phyloP scores from a whole-genome alignment of 2,888 invertebrate genomes.

The Lasioglossum morio region DNA sequence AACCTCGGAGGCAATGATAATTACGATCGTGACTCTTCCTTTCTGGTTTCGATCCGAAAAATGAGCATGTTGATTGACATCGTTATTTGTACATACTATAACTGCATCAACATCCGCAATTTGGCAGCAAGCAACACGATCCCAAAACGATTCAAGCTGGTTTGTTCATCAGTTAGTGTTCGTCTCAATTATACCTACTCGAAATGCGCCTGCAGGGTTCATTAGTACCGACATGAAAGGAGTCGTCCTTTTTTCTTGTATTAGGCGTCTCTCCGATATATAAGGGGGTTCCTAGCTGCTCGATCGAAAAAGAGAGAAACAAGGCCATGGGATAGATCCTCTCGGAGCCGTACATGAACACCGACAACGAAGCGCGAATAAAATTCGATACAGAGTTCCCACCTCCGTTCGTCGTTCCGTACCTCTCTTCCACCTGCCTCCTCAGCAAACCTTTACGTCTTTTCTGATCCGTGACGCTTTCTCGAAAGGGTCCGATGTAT shows the following conservation, averaged over 20 bases:
- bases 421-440: constrained; percentile 32
- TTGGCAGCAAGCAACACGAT: not conserved
- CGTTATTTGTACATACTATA: not conserved
- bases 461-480: constrained; percentile 65
- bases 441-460: constrained; percentile 53
- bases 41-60: not conserved
- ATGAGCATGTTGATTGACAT: not conserved
- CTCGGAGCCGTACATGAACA: constrained; percentile 64
- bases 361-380: constrained; percentile 70
- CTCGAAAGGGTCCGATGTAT: constrained; percentile 51
- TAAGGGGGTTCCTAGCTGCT: constrained; percentile 21
- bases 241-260: not conserved
- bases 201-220: not conserved
- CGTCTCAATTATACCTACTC: not conserved
- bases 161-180: not conserved
- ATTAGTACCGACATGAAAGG: not conserved
- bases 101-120: not conserved
- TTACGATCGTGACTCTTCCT: not conserved
- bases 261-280: constrained; percentile 16
- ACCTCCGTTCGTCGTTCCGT: constrained; percentile 23
- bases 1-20: not conserved
- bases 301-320: constrained; percentile 57
- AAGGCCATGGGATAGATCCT: constrained; percentile 63
- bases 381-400: constrained; percentile 55
- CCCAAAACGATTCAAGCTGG: not conserved